Conservation (phyloP, 2,888 invertebrate genomes). For the Hypercompe scribonia region DNA sequence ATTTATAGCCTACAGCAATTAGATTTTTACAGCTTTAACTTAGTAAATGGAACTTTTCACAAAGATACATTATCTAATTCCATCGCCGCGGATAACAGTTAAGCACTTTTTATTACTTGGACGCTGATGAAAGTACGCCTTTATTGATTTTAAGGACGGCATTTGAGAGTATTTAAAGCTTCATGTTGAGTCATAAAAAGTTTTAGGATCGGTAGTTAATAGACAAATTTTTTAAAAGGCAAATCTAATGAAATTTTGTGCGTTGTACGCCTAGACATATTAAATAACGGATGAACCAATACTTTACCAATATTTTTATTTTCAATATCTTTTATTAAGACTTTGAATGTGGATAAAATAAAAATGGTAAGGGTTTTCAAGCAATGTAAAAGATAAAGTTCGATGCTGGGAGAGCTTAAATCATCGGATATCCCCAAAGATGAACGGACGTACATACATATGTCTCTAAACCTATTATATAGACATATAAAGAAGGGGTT, state of each 20-base stretch:
- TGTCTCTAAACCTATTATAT: constrained; percentile 53
- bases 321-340: constrained; percentile 47
- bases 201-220: constrained; percentile 75
- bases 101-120: constrained; percentile 81
- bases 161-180: constrained; percentile 81
- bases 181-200: constrained; percentile 75
- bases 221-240: constrained; percentile 65
- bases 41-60: constrained; percentile 68
- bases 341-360: constrained; percentile 34
- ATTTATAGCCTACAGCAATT: constrained; percentile 80
- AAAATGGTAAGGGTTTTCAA: constrained; percentile 43
- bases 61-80: constrained; percentile 82
- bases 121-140: constrained; percentile 80
- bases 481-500: constrained; percentile 54
- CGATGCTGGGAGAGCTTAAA: constrained; percentile 42
- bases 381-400: constrained; percentile 47
- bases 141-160: constrained; percentile 83
- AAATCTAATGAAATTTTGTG: constrained; percentile 51
- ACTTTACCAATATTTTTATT: constrained; percentile 29
- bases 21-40: constrained; percentile 78
- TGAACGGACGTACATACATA: constrained; percentile 46
- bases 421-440: constrained; percentile 50
- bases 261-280: constrained; percentile 37
- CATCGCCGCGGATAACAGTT: constrained; percentile 79
- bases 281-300: constrained; percentile 42